Evolutionary conservation across 37 sponge, comb jelly and placozoan genomes (phyloP).

Genomic region (Sycon ciliatum): DNA sequence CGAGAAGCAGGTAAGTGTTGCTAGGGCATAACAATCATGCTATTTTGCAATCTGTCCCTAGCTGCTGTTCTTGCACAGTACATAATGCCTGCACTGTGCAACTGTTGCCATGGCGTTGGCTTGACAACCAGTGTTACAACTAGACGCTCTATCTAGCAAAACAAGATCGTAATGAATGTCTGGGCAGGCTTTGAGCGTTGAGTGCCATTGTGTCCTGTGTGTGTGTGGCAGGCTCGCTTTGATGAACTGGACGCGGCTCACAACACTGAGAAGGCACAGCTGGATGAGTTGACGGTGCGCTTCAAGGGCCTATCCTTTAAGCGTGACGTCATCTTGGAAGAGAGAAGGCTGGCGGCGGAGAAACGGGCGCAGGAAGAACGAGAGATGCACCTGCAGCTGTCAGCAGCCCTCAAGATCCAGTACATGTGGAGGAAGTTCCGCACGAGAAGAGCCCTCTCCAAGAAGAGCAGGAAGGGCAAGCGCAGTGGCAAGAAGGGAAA

Average conservation of each 20-base stretch:
- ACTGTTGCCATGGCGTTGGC: too few species aligned
- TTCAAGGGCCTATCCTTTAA: conserved; percentile 61
- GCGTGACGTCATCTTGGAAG: conserved; percentile 62
- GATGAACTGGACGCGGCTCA: conserved; percentile 53
- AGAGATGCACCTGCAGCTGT: conserved; percentile 27
- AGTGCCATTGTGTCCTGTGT: too few species aligned
- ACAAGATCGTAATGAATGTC: too few species aligned
- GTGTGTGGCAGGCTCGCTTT: conserved; percentile 67
- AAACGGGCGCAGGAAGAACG: conserved; percentile 56
- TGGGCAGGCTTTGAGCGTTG: too few species aligned
- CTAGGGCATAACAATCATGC: too few species aligned
- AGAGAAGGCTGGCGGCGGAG: conserved; percentile 67
- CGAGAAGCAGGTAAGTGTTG: conserved; percentile 69
- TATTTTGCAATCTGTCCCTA: too few species aligned
- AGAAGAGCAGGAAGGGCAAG: conserved; percentile 44
- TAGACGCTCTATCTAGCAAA: too few species aligned
- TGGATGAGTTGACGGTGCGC: conserved; percentile 77
- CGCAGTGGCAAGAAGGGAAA: conserved; percentile 46
- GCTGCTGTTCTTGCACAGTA: too few species aligned
- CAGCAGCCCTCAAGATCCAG: conserved; percentile 73
- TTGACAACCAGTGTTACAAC: too few species aligned
- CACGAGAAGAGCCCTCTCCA: conserved; percentile 30
- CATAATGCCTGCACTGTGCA: too few species aligned
- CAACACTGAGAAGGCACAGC: conserved; percentile 55
- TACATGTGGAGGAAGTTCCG: conserved; percentile 49